Conservation (phyloP, 2,113 vertebrate genomes). For the Lanius ludovicianus region DNA sequence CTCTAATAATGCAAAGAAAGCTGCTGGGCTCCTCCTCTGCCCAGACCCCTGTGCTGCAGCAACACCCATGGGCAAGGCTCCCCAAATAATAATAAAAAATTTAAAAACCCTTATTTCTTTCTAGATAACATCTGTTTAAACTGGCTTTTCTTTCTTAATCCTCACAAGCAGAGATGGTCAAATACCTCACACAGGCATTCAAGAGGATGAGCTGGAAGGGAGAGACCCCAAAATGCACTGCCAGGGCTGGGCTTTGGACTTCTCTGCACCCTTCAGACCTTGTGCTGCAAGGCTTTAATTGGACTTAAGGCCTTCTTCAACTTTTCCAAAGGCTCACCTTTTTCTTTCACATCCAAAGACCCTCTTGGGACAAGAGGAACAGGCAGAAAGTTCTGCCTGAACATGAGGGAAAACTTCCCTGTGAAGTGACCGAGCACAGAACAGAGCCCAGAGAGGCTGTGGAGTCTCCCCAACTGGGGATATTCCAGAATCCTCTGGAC, state of each 20-base stretch:
- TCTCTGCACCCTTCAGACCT: neutral
- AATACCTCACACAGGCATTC: rapidly evolving
- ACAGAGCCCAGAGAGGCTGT: neutral
- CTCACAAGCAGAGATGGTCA: neutral
- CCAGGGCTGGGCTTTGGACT: neutral
- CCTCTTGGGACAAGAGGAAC: neutral
- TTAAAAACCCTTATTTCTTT: neutral
- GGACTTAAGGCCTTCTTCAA: neutral
- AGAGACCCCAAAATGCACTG: rapidly evolving
- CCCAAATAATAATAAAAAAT: neutral
- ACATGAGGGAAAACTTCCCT: too few relatives aligned
- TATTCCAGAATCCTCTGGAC: neutral
- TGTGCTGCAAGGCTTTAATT: neutral
- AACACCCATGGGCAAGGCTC: neutral
- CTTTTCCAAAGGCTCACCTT: neutral
- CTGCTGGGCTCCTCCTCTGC: neutral
- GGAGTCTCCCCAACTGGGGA: neutral
- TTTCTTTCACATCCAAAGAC: neutral
- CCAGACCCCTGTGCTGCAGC: neutral
- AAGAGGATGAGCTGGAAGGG: neutral
- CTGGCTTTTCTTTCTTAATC: neutral
- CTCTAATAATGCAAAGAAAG: neutral
- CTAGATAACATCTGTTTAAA: neutral
- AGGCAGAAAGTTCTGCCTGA: neutral
- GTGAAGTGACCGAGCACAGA: neutral